Conservation (phyloP, 2,797 vertebrate genomes). For the Miopithecus talapoin region DNA sequence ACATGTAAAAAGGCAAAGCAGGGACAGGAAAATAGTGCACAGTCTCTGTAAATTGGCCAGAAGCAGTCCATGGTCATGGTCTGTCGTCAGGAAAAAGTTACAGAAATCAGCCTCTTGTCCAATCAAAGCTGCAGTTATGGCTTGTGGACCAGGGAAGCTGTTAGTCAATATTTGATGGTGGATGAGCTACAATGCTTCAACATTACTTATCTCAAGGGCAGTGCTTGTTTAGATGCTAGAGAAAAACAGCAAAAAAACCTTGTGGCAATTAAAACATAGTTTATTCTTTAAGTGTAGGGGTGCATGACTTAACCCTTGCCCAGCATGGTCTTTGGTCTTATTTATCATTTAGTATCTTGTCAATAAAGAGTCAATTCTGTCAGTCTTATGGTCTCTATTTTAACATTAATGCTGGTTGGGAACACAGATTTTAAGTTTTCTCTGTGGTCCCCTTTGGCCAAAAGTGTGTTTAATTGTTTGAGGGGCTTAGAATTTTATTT, state of each 20-base stretch:
- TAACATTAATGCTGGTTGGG: background rate
- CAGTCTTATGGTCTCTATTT: background rate
- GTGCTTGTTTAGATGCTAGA: background rate
- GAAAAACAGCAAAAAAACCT: background rate
- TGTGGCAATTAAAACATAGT: background rate
- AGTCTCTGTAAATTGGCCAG: background rate
- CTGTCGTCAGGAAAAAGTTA: background rate
- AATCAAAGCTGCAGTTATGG: background rate
- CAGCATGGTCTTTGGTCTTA: background rate
- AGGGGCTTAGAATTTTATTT: background rate
- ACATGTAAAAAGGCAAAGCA: background rate
- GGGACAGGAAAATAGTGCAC: background rate
- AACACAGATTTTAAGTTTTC: background rate
- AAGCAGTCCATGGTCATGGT: background rate
- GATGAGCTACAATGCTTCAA: background rate
- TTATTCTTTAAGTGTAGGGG: background rate
- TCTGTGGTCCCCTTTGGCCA: background rate
- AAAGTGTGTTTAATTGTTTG: too few relatives aligned
- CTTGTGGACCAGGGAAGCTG: background rate
- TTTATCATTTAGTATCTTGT: background rate
- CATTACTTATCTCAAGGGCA: background rate
- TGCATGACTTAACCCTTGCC: background rate
- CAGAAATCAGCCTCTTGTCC: background rate
- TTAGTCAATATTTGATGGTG: background rate
- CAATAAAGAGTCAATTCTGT: background rate